phyloP scores from a whole-genome alignment of 1,140 invertebrate species.

The Listronotus oregonensis region DNA sequence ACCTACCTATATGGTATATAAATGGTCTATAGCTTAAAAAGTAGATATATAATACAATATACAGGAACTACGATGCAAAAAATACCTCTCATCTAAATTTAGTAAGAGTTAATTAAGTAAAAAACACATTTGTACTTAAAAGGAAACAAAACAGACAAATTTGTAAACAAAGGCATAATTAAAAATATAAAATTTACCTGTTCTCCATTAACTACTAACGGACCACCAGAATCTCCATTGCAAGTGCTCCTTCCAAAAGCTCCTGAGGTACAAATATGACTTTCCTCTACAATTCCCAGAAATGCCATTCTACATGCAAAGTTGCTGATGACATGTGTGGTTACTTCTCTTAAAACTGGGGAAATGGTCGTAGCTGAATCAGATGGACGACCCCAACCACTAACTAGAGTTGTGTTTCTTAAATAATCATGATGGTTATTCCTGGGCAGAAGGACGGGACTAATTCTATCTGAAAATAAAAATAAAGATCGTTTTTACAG shows the following conservation, averaged over 20 bases:
- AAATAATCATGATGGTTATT: constrained; percentile 41
- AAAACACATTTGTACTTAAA: too few relatives aligned
- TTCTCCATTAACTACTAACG: constrained; percentile 50
- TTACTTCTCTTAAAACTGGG: constrained; percentile 48
- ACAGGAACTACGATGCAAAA: too few relatives aligned
- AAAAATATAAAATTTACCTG: constrained; percentile 25
- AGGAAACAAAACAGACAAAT: constrained; percentile 21
- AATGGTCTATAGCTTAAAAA: too few relatives aligned
- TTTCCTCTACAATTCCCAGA: constrained; percentile 51
- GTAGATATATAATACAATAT: too few relatives aligned
- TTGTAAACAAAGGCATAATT: background rate
- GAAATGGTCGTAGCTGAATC: constrained; percentile 50
- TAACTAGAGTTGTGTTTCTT: constrained; percentile 51
- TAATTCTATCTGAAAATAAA: constrained; percentile 57
- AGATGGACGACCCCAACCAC: constrained; percentile 59
- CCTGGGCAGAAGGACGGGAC: constrained; percentile 56
- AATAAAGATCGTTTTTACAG: background rate
- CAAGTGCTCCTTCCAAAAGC: constrained; percentile 53
- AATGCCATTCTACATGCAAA: constrained; percentile 48
- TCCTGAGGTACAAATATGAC: constrained; percentile 59
- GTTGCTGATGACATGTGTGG: constrained; percentile 47
- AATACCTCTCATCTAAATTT: too few relatives aligned
- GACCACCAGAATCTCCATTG: constrained; percentile 59
- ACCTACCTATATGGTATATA: too few relatives aligned
- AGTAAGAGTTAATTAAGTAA: too few relatives aligned